Percentiles rank a stretch among this genome's conserved stretches.
Conservation (phyloP, 1,140 invertebrate genomes). For the Glomeris maerens region DNA sequence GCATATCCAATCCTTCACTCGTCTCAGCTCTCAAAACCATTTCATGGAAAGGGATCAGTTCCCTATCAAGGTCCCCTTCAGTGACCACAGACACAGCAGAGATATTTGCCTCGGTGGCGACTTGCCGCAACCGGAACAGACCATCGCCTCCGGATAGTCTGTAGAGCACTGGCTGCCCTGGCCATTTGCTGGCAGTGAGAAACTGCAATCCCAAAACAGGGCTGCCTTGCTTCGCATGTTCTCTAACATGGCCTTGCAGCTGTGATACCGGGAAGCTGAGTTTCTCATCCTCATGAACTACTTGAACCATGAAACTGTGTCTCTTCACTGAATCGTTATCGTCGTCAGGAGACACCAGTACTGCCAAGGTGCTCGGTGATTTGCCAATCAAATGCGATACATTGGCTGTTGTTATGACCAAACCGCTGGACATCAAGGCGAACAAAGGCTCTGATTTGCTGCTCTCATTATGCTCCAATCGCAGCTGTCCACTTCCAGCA, state of each 20-base stretch:
- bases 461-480: slow-evolving; percentile 8
- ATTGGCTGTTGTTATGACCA: slow-evolving; percentile 77
- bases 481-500: slow-evolving; percentile 15
- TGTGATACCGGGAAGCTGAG: slow-evolving; percentile 53
- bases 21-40: slow-evolving; percentile 60
- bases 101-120: slow-evolving; percentile 19
- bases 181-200: slow-evolving; percentile 15
- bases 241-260: slow-evolving; percentile 48
- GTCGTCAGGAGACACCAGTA: slow-evolving; percentile 60
- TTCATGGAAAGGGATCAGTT: slow-evolving; percentile 48
- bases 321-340: slow-evolving; percentile 40
- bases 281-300: slow-evolving; percentile 63
- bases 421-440: slow-evolving; percentile 67
- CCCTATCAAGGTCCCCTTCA: slow-evolving; percentile 53
- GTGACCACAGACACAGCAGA: slow-evolving; percentile 40
- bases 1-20: slow-evolving; percentile 52
- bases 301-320: slow-evolving; percentile 61
- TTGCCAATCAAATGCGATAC: slow-evolving; percentile 59
- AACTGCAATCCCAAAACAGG: slow-evolving; percentile 44
- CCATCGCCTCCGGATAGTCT: slow-evolving; percentile 50
- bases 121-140: slow-evolving; percentile 21
- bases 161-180: slow-evolving; percentile 44
- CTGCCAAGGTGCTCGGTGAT: slow-evolving; percentile 59
- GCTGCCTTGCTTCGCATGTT: slow-evolving; percentile 55
- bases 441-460: too few relatives aligned